Evolutionary conservation across 2,113 vertebrate species (phyloP), one percentile per base, ranked within the genome.

Genomic region (Phasianus colchicus): DNA sequence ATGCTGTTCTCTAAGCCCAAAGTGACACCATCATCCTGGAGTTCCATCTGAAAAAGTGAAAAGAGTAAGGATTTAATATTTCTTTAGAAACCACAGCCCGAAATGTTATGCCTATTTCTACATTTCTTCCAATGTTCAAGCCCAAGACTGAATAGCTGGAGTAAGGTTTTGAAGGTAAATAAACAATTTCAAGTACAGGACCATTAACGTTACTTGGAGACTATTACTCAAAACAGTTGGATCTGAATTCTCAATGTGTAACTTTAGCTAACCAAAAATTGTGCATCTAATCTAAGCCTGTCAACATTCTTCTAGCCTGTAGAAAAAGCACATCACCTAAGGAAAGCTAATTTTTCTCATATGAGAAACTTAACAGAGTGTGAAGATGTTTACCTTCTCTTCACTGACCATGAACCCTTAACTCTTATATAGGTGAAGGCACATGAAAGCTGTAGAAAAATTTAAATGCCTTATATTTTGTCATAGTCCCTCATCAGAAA

Each of bases 21-120:
- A 65, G 98, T 99, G 97, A 99, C 98, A 61, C 98, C 99, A 45
- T 99, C 99, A 93, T 99, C 99, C 96, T 99, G 99, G 45, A 99
- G 98, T 96, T 99, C 99, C 99, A 99, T 99, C 99, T 99, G 97
- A 95, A 98, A 97, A 75, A 94, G 25, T 22, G 17, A 83, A 63
- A 52, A 70, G 18, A 75, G 34, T 74, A 90, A 55, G 27, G 36
- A 96, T 93, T 90, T 95, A 84, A 60, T 47, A 89, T 63, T 86
- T 54, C 64, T 83, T 82, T 90, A 85, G 74, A 91, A 96, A 50
- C 29, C 40, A 86, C 18, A 73, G 76, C 11, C 47, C 22, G 73
- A 92, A 66, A 18, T 82, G 38, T 47, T 69, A 45, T 86, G 57
- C 13, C 15, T 82, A 55, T 67, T 83, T n/a, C 18, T 50, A 38